Evolutionary conservation across 2,797 vertebrate species (phyloP).

Genomic region (Poecilia wingei): DNA sequence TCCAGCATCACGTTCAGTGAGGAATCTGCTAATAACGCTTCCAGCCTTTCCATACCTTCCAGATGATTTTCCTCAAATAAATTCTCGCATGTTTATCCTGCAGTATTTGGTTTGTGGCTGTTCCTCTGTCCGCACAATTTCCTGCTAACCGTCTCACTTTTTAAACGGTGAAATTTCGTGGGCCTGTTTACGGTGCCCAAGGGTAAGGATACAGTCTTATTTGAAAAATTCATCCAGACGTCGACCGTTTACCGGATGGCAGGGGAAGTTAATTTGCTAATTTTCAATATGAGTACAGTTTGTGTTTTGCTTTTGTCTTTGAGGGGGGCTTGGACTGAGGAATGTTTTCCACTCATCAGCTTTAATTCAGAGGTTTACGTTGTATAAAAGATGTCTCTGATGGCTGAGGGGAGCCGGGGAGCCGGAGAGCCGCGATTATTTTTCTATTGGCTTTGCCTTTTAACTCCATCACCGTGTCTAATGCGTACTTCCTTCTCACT

Average conservation of each 20-base stretch:
- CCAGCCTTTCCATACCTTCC: slow-evolving; percentile 3
- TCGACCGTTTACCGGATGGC: slow-evolving; percentile 12
- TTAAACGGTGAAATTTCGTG: slow-evolving; percentile 11
- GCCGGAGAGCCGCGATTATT: slow-evolving; percentile 52
- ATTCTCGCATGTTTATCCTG: slow-evolving; percentile 16
- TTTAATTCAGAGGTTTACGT: slow-evolving; percentile 48
- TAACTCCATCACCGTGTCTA: slow-evolving; percentile 60
- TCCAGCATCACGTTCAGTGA: not conserved
- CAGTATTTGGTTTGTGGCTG: slow-evolving; percentile 20
- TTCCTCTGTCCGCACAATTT: slow-evolving; percentile 39
- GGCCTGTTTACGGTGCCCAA: slow-evolving; percentile 18
- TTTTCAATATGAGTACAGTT: slow-evolving; percentile 29
- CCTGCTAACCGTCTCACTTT: slow-evolving; percentile 28
- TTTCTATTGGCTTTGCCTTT: slow-evolving; percentile 61
- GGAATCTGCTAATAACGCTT: slow-evolving; percentile 3
- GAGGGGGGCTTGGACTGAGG: slow-evolving; percentile 25
- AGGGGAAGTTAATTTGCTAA: slow-evolving; percentile 43
- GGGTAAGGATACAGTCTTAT: slow-evolving; percentile 16
- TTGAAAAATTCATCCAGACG: slow-evolving; percentile 11
- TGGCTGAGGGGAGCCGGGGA: slow-evolving; percentile 47
- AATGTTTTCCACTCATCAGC: slow-evolving; percentile 47
- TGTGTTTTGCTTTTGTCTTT: slow-evolving; percentile 34
- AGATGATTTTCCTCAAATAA: slow-evolving; percentile 39
- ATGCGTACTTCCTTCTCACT: slow-evolving; percentile 50
- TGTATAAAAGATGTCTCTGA: slow-evolving; percentile 52